Evolutionary conservation across 2,113 vertebrate species (phyloP), one percentile per base, ranked within the genome.

Genomic region (Hippocampus guttulatus): DNA sequence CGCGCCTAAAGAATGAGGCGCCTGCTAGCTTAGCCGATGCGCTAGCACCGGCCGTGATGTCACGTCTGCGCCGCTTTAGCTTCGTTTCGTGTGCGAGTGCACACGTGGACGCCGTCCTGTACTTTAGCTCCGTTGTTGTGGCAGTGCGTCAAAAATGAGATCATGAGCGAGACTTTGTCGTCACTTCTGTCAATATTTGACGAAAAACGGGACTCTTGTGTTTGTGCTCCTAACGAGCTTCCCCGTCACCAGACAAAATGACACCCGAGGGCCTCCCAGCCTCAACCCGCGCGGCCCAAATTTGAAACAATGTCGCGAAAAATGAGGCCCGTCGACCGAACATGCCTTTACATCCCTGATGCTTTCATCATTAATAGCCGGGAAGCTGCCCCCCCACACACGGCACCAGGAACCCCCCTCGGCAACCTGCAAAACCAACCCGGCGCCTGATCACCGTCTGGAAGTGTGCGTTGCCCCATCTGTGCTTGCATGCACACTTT

Each of bases 281-380:
- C 27, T 61, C 16, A 2, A 61, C 27, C 27, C 33, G 27, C 33
- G 33, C 1, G 7, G 18, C 27, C 27, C 6, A 33, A 61, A 25
- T 65, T 45, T 43, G 40, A 45, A 8, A 27, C 12, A 47, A 10
- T 25, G 27, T 16, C 33, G 55, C 23, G 23, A 27, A 12, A 15
- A 60, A 60, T 33, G 1, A 21, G 18, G 33, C 18, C 18, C 58
- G 3, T 5, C 30, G 4, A 3, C 30, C 30, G 4, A 18, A 15
- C 58, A 21, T 43, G 40, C 15, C 21, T 43, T 76, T 70, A 54
- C 73, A 52, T 33, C 30, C 30, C 30, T 33, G 4, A 33, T 62
- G 74, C 81, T 88, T 89, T 88, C 72, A 85, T 83, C 67, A 33
- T 52, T 81, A 71, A 81, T 76, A 64, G 47, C 63, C 76, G 78